Base-by-base conservation (phyloP, 1,140 invertebrate species). In the Diachasmimorpha longicaudata region DNA sequence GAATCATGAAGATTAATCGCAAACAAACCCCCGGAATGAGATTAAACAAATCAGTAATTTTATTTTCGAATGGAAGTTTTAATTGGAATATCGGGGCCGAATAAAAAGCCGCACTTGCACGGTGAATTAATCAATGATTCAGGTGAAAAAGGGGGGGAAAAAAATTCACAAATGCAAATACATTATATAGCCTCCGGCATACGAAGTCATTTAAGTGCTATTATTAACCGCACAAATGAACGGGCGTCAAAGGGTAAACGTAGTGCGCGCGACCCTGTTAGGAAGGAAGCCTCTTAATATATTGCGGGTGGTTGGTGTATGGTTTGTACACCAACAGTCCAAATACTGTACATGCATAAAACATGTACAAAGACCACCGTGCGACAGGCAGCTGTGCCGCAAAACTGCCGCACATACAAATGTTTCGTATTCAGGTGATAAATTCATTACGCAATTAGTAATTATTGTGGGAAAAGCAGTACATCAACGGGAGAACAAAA, bases 191-290 rank as follows among this genome's bases (percentile, higher is more conserved):
- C 58, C 11, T 19, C 5, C 8, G 48, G 14, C 48, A 21, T 55
- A 11, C 44, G 63, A 74, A 74, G 55, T 74, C 72, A 74, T 66
- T 74, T 66, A 74, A 74, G 44, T 74, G 72, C 63, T 52, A 66
- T 72, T 74, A 74, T 69, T 74, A 48, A 25, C 4, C 21, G 63
- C 36, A 71, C 69, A 76, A 76, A 71, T 76, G 69, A 76, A 76
- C 70, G 37, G 69, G 74, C 74, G 68, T 76, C 69, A 76, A 76
- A 76, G 74, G 74, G 74, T 76, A 71, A 70, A 37, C 69, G 48
- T 14, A 39, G 16, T 31, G 25, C 39, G 11, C 23, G 48, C 46
- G 23, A 55, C 68, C 68, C 74, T 42, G 69, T 74, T 67, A 69
- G 42, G 19, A 66, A 70, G 19, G 74, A 76, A 76, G 52, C 74